Percentiles rank a stretch among this genome's conserved stretches.
Conservation (phyloP, 35 echinoderm and acorn worm species). For the Ophiothrix spiculata region DNA sequence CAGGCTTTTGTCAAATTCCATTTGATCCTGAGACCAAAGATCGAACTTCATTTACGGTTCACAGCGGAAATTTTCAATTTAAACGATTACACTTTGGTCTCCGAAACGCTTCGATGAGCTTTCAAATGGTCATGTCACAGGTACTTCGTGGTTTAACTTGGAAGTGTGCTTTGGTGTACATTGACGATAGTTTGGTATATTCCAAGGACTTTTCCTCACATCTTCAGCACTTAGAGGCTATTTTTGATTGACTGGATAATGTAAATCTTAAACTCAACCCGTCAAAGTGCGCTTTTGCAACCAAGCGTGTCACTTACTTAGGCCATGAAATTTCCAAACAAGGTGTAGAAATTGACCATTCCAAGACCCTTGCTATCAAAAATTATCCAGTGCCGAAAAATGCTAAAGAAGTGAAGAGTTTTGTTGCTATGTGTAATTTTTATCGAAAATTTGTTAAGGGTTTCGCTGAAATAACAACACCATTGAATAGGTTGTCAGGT, state of each 20-base stretch:
- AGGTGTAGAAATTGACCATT: constrained; percentile 30
- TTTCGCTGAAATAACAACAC: constrained; percentile 43
- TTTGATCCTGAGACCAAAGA: constrained; percentile 15
- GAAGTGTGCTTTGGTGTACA: constrained; percentile 51
- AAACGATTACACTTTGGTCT: constrained; percentile 50
- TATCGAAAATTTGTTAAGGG: constrained; percentile 47
- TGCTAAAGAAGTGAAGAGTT: constrained; percentile 18
- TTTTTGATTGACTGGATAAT: constrained; percentile 25
- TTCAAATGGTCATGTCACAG: constrained; percentile 40
- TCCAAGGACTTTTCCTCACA: constrained; percentile 22
- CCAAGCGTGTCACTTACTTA: constrained; percentile 44
- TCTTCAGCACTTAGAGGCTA: constrained; percentile 25
- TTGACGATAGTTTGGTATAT: constrained; percentile 22
- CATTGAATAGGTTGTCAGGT: constrained; percentile 41
- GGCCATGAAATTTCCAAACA: constrained; percentile 49
- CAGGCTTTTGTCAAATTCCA: constrained; percentile 39
- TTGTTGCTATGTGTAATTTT: constrained; percentile 42
- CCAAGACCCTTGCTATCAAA: constrained; percentile 22
- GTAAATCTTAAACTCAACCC: constrained; percentile 58
- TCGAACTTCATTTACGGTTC: constrained; percentile 35
- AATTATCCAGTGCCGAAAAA: constrained; percentile 20
- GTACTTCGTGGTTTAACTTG: constrained; percentile 45
- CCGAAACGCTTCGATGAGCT: constrained; percentile 34
- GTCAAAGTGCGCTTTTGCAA: constrained; percentile 46
- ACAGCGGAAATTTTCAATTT: constrained; percentile 39